phyloP scores from a whole-genome alignment of 2,888 invertebrate genomes.

The Heliconius aoede region DNA sequence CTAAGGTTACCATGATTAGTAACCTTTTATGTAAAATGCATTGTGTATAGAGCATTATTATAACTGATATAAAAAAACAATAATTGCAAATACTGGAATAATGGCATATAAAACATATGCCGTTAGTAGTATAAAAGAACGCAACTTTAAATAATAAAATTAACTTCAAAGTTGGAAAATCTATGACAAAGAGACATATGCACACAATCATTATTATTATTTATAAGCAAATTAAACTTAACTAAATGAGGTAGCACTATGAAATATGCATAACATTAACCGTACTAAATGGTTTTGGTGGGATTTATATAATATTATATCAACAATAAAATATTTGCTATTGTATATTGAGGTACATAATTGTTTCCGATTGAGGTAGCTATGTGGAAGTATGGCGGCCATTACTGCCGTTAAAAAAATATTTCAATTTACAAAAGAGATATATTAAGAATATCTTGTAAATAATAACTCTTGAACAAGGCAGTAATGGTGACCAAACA shows the following conservation, averaged over 20 bases:
- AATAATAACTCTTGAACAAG: slow-evolving; percentile 12
- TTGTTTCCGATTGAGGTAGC: slow-evolving; percentile 76
- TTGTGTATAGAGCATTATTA: neutral
- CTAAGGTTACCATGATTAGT: neutral
- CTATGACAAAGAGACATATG: slow-evolving; percentile 29
- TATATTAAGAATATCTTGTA: slow-evolving; percentile 14
- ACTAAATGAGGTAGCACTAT: slow-evolving; percentile 81
- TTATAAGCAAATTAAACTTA: slow-evolving; percentile 57
- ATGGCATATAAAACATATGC: too few species aligned
- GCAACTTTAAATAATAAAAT: neutral
- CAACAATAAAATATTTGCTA: slow-evolving; percentile 77
- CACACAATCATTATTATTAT: slow-evolving; percentile 26
- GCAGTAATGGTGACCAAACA: slow-evolving; percentile 3
- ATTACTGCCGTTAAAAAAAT: slow-evolving; percentile 12
- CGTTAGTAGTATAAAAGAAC: too few species aligned
- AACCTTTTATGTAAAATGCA: too few species aligned
- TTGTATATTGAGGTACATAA: slow-evolving; percentile 78
- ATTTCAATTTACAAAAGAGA: neutral
- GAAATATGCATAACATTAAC: slow-evolving; percentile 70
- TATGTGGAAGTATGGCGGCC: slow-evolving; percentile 42
- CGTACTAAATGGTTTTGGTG: slow-evolving; percentile 75
- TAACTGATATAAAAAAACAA: neutral
- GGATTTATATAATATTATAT: slow-evolving; percentile 76
- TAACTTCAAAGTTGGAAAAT: slow-evolving; percentile 1
- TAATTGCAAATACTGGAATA: neutral